Evolutionary conservation across 2,888 invertebrate species (phyloP), one percentile per base, ranked within the genome.

Genomic region (Xylophagus ater): DNA sequence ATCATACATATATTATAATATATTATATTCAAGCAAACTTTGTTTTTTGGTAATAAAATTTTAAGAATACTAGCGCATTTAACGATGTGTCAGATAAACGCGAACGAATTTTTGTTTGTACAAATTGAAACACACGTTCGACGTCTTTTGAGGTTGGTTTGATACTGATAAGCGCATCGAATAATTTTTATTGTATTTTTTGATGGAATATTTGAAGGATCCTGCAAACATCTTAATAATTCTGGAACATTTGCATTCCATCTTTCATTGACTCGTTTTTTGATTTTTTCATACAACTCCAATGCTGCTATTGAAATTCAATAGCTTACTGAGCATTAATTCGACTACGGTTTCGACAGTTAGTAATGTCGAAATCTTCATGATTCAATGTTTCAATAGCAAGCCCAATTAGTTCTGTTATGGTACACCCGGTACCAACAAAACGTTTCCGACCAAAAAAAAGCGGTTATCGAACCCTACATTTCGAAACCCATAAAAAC

Each of bases 31-130:
- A n/a, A n/a, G n/a, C n/a, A n/a, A 23, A 3, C 8, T 28, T 28
- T 28, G 4, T 9, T 13, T 28, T 28, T 12, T 13, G 3, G 14
- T 31, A 31, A 31, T 20, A 18, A 31, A 15, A 19, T n/a, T 31
- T 31, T n/a, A 31, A 31, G 20, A 31, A 31, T 19, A 31, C 12
- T 8, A 31, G 13, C 20, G 31, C 31, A 15, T 7, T 15, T 19
- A 33, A 23, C 4, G 33, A 33, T 21, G 18, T 21, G 15, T 33
- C 33, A 14, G 33, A 33, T 4, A 33, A 13, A 4, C 24, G 21
- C 15, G 21, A 23, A 12, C 33, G 18, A n/a, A 33, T 33, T 33
- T 33, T 33, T 13, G 33, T 33, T n/a, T n/a, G n/a, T n/a, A n/a
- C n/a, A n/a, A n/a, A n/a, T n/a, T n/a, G n/a, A n/a, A n/a, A n/a